Evolutionary conservation across 2,113 vertebrate genomes (phyloP), one percentile per base, ranked within the genome.

Genomic region (Lycaon pictus): DNA sequence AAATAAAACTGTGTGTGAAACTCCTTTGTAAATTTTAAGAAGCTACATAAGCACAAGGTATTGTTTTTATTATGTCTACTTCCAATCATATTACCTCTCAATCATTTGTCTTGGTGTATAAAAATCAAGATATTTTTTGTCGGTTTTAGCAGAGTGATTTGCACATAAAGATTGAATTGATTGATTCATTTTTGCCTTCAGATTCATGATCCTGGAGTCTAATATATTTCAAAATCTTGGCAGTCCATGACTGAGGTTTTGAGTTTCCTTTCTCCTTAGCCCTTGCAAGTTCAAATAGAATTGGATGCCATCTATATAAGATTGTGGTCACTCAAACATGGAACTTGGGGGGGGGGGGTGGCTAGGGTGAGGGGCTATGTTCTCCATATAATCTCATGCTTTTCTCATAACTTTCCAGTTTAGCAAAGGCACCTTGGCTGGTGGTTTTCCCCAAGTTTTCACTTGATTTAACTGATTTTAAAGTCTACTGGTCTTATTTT

Each of bases 101-200:
- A n/a, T 96, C 96, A 97, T 97, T 97, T 96, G 92, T 98, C 80
- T 93, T 96, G 62, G 17, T 96, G 13, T 96, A 86, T 85, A 95
- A 94, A 96, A 93, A 98, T 97, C 90, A 97, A 92, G 71, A 85
- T 96, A 67, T 93, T 95, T 97, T 97, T 96, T 96, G 90, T 97
- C 97, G 95, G 94, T 97, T 98, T 98, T 97, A 96, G 93, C 65
- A 94, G 88, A 96, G 72, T 97, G 84, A 98, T 98, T 97, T 98
- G 95, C 94, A 97, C 94, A 96, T 96, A 97, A 96, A 96, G 82
- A 93, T 82, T 95, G 97, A 97, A 85, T 90, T 92, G 97, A 97
- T 97, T 98, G 95, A 96, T 98, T 98, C 96, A 96, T 97, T 98
- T 97, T 97, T 97, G 82, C 93, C 88, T 96, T 96, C 92, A 97